Base-by-base conservation (phyloP, 2,113 vertebrate species). In the Elgaria multicarinata region DNA sequence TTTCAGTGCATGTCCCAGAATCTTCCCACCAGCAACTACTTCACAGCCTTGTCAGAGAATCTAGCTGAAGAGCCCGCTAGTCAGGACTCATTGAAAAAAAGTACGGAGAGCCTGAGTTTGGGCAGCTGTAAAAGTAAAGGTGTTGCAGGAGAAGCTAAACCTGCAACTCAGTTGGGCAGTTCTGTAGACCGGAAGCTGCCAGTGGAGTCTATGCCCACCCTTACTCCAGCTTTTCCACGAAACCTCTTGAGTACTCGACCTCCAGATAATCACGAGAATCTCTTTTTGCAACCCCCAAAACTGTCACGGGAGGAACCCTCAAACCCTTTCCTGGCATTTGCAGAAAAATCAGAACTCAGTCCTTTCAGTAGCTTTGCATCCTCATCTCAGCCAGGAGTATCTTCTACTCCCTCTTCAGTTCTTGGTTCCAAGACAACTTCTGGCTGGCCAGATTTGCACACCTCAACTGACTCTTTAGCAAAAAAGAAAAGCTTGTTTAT, bases 1-100 rank as follows among this genome's bases (percentile, higher is more conserved):
- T 99, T 99, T 96, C 98, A 99, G 87, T 99, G 98, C 94, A 99
- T 99, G 99, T 98, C 98, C 79, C 98, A 99, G 96, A 98, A 97
- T 93, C 96, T 98, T 95, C 96, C 98, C 90, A 96, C 97, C 76
- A 98, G 96, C 95, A 99, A 98, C 96, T 99, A 98, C 96, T 99
- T 99, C 93, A 98, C 98, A 0, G 95, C 98, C 13, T 97, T 99
- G 95, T 99, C 99, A 36, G 98, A 99, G 95, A 98, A 97, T 94
- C 93, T 98, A 87, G 96, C 91, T 89, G 99, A 99, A 95, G 98
- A 99, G 87, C 95, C 97, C 28, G 96, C 97, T 24, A 98, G 93
- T 95, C 96, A 95, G 89, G 97, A 98, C 87, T 96, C 96, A 1
- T 96, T 97, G 91, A 97, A 96, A 91, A 97, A 97, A 93, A 97